Evolutionary conservation across 1,140 invertebrate genomes (phyloP).

Genomic region (Bacillus rossius): DNA sequence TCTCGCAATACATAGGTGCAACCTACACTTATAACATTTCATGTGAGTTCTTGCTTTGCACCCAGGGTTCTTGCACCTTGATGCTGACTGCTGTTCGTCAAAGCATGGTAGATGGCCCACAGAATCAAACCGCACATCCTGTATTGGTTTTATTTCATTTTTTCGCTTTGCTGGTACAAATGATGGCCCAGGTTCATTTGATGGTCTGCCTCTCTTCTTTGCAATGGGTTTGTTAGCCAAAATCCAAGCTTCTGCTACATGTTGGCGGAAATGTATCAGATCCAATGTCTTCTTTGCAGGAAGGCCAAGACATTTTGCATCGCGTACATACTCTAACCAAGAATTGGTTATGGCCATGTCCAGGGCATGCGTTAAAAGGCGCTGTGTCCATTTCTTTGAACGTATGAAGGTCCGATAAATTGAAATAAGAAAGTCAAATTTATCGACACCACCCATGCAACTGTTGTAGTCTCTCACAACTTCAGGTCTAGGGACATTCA

Average conservation of each 20-base stretch:
- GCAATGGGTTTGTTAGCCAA: neutral
- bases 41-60: conserved; percentile 12
- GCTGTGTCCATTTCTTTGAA: conserved; percentile 34
- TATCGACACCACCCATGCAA: conserved; percentile 39
- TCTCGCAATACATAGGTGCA: conserved; percentile 5
- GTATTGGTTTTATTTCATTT: neutral
- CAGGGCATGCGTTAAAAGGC: conserved; percentile 29
- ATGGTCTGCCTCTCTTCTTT: conserved; percentile 17
- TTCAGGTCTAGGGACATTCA: conserved; percentile 33
- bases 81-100: conserved; percentile 1
- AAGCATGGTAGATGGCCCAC: conserved; percentile 11
- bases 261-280: conserved; percentile 14
- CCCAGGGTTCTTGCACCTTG: conserved; percentile 7
- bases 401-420: conserved; percentile 26
- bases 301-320: conserved; percentile 5
- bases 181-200: neutral
- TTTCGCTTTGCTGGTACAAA: neutral
- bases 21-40: conserved; percentile 12
- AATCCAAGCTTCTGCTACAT: conserved; percentile 13
- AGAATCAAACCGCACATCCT: conserved; percentile 9
- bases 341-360: conserved; percentile 26
- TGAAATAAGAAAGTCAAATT: conserved; percentile 29
- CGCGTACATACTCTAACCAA: conserved; percentile 31
- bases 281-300: conserved; percentile 11
- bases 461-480: conserved; percentile 34